These are phyloP conservation scores for Cranoglanis bouderius DNA, from an alignment of 2,113 vertebrate species.

Conservation along the genomic window DNA sequence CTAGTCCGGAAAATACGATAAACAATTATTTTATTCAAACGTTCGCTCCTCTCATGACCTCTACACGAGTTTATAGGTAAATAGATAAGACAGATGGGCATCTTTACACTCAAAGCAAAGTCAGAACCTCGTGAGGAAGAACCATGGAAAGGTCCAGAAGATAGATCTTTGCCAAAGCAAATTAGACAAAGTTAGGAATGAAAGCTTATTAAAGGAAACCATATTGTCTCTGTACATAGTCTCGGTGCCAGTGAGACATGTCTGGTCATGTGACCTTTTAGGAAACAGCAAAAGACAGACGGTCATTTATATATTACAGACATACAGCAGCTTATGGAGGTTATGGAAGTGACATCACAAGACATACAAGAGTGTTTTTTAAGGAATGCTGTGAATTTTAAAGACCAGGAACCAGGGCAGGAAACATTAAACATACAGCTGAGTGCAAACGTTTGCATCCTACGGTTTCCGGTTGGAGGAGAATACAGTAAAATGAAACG, in stretches of 20 bases:
- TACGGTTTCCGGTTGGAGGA: background rate
- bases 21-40: background rate
- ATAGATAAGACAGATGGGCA: background rate
- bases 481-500: background rate
- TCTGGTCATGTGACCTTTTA: background rate
- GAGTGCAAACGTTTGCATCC: background rate
- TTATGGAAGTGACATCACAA: background rate
- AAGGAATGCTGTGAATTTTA: no score
- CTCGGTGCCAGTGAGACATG: background rate
- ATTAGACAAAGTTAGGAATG: no score
- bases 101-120: slow-evolving; percentile 1
- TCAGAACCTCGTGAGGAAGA: background rate
- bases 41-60: background rate
- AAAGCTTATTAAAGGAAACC: background rate
- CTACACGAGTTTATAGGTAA: background rate
- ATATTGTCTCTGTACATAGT: background rate
- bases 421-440: background rate
- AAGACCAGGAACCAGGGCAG: background rate
- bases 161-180: background rate
- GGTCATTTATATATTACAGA: background rate
- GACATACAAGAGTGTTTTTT: background rate
- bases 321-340: background rate
- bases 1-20: background rate
- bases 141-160: background rate
- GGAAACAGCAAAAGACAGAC: background rate